Evolutionary conservation across 2,888 invertebrate species (phyloP).

Genomic region (Andrena bucephala): DNA sequence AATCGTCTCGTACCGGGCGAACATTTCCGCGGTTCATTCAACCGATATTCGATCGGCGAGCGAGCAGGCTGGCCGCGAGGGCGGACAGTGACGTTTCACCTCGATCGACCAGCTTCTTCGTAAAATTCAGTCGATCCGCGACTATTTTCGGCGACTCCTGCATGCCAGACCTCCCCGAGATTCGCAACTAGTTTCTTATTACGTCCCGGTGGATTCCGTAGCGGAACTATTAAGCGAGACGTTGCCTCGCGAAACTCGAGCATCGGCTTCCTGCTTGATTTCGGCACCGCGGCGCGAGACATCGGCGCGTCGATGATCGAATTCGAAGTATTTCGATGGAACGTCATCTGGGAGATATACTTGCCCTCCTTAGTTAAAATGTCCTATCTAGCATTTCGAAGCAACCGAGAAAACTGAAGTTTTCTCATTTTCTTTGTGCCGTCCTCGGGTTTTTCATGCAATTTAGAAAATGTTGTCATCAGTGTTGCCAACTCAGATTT

Average conservation of each 20-base stretch:
- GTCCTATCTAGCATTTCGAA: too few species aligned
- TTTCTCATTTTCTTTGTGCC: too few species aligned
- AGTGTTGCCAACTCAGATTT: too few species aligned
- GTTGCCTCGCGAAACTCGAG: constrained; percentile 24
- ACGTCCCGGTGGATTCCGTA: constrained; percentile 15
- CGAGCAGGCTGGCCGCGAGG: not conserved
- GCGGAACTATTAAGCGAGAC: constrained; percentile 25
- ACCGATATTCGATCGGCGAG: constrained; percentile 15
- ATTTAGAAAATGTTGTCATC: too few species aligned
- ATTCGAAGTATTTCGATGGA: not conserved
- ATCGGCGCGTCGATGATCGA: not conserved
- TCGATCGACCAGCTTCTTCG: constrained; percentile 46
- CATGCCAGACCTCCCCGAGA: constrained; percentile 72
- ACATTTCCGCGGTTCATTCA: constrained; percentile 28
- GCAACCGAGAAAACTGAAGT: too few species aligned
- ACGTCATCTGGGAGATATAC: not conserved
- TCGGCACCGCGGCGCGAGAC: not conserved
- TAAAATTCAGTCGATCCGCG: constrained; percentile 70
- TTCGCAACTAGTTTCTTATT: constrained; percentile 68
- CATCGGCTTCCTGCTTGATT: constrained; percentile 13
- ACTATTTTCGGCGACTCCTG: constrained; percentile 75
- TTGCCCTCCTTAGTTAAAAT: too few species aligned
- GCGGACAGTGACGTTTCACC: constrained; percentile 8
- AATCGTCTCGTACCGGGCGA: not conserved
- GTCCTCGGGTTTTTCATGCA: too few species aligned